Evolutionary conservation across 2,797 vertebrate species (phyloP).

Genomic region (Megalops cyprinoides): DNA sequence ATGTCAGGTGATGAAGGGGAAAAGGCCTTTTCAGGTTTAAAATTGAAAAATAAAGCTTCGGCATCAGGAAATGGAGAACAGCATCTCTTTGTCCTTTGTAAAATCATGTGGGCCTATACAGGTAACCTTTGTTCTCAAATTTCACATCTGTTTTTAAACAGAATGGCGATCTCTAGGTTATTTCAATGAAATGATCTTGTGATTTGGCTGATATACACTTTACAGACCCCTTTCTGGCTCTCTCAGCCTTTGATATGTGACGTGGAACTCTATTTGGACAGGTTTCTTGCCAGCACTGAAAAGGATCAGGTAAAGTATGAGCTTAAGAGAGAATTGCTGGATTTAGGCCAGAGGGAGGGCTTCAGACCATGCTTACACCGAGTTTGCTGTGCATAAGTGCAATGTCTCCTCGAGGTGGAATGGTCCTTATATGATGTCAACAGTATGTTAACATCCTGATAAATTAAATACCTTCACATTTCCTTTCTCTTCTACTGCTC

Average conservation of each 20-base stretch:
- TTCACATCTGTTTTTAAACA: too few relatives aligned
- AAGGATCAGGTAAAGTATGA: background rate
- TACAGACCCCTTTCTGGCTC: background rate
- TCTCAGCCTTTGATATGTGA: conserved; percentile 1
- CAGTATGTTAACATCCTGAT: background rate
- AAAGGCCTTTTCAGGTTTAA: too few relatives aligned
- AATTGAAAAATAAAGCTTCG: too few relatives aligned
- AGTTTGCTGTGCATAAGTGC: background rate
- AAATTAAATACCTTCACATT: background rate
- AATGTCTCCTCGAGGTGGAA: background rate
- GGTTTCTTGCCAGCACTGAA: background rate
- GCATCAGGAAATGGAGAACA: too few relatives aligned
- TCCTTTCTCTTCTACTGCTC: too few relatives aligned
- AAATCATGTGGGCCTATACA: too few relatives aligned
- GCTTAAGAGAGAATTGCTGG: background rate
- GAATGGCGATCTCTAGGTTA: background rate
- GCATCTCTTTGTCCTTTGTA: too few relatives aligned
- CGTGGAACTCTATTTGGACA: background rate
- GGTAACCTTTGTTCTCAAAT: background rate
- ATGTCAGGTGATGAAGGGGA: too few relatives aligned
- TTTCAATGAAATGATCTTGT: background rate
- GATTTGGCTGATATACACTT: too few relatives aligned
- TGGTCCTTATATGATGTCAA: background rate
- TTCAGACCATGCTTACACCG: background rate
- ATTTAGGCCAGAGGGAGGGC: background rate